Evolutionary conservation across 2,797 vertebrate species (phyloP), one percentile per base, ranked within the genome.

Genomic region (Pipistrellus pipistrellus): DNA sequence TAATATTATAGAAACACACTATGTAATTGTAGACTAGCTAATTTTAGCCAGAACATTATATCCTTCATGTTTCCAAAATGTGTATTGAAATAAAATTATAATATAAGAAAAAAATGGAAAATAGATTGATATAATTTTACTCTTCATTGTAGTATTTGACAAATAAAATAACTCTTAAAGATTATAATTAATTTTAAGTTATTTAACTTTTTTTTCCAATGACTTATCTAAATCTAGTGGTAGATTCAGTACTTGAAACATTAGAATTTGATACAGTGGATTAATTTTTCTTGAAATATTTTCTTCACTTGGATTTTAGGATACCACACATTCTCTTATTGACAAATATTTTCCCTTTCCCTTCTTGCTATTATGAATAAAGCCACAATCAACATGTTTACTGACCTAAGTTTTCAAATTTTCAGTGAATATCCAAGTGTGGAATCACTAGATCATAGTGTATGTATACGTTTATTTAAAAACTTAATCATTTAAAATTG

Each of bases 221-320:
- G 30, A 68, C 44, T 77, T 90, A 46, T 12, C 30, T 89, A 75
- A 89, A 59, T 77, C 15, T 8, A 81, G 10, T 68, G 20, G n/a
- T 72, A 25, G 46, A 77, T 82, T 92, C n/a, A 44, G 44, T 78
- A 44, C 6, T 71, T 7, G 8, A 64, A 92, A 71, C 32, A 20
- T 55, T 21, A 83, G 30, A 75, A 59, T 48, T 41, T 89, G 11
- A 81, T 80, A 55, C 1, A 68, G 14, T 25, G 81, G 44, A 41
- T 82, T 88, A 62, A 14, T 27, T 21, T 4, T n/a, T 72, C 48
- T 80, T 92, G 41, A 85, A 95, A 93, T 59, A 76, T 62, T 90
- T 55, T 87, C 53, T 82, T 90, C 15, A 66, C 15, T 77, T 86
- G 46, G 2, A 78, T 77, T 66, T 90, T 4, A 25, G 21, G 38